Base-by-base conservation (phyloP, 1,140 invertebrate genomes). In the Antheraea mylitta region DNA sequence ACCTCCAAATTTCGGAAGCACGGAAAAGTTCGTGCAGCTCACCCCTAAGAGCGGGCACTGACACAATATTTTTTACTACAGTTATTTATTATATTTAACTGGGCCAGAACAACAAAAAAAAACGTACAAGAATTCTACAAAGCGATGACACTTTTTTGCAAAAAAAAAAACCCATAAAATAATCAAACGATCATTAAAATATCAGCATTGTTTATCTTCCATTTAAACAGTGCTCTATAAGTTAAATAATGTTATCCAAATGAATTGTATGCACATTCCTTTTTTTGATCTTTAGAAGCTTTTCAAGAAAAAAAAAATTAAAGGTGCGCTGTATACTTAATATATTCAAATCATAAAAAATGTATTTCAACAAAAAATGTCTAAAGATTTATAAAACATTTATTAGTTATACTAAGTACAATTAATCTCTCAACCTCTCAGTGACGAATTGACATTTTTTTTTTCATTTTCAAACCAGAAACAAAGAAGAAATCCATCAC, bases 331-430 rank as follows among this genome's bases (percentile, higher is more conserved):
- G 22, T 30, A 30, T 30, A 30, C 22, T 4, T 30, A 30, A 2
- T 4, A 1, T 30, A 30, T 30, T 30, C 1, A 30, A 13, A 3
- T 37, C 65, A 58, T 58, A 58, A 66, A 58, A 66, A 66, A 36
- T 36, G 19, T 48, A 84, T 85, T 80, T 80, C 85, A 85, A 82
- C 60, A 73, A 86, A 85, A 79, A 79, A 72, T 75, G 67, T 77
- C 69, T 74, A 76, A 77, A 80, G 69, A 79, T 73, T 64, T 67
- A 67, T 73, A 76, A 75, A 78, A 74, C 65, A 74, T 76, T 75
- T 80, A 79, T 86, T 30, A 30, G 22, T 30, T 84, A 86, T 63
- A 81, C 86, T 86, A 89, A 89, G 84, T 87, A 87, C 86, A 79
- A 71, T 66, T 30, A 66, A 77, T 77, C 76, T 82, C 76, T 81